These are phyloP conservation scores for Lemur catta DNA, from an alignment of 2,797 vertebrate genomes.

Conservation along the genomic window DNA sequence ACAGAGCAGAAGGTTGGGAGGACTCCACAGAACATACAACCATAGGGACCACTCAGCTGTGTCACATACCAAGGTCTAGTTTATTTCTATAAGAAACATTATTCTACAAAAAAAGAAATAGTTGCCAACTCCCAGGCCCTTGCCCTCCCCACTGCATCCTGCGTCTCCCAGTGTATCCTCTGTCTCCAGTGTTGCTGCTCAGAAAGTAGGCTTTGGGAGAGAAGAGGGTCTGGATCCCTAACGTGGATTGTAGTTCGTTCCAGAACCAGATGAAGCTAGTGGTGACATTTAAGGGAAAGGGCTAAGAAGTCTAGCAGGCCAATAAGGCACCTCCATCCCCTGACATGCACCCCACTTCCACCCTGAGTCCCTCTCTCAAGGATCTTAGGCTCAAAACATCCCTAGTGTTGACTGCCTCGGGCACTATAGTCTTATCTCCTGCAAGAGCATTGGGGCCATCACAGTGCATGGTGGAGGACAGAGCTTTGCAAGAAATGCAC, in stretches of 20 bases:
- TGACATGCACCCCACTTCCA: background rate
- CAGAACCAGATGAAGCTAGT: background rate
- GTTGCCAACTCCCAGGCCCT: background rate
- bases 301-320: background rate
- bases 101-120: background rate
- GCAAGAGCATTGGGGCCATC: background rate
- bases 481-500: background rate
- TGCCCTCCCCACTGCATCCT: background rate
- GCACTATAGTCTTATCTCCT: background rate
- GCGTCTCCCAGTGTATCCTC: background rate
- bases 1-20: background rate
- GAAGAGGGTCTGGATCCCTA: background rate
- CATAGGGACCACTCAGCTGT: background rate
- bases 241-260: background rate
- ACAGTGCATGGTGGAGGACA: background rate
- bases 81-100: background rate
- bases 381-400: background rate
- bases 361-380: background rate
- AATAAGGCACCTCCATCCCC: background rate
- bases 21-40: background rate
- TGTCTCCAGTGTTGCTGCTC: background rate
- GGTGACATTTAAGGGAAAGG: background rate
- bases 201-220: background rate
- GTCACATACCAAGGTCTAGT: background rate
- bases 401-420: background rate